A percentile compares a stretch with the other conserved stretches of the same genome.
phyloP scores from a whole-genome alignment of 1,140 invertebrate genomes.

The Lordiphosa clarofinis region DNA sequence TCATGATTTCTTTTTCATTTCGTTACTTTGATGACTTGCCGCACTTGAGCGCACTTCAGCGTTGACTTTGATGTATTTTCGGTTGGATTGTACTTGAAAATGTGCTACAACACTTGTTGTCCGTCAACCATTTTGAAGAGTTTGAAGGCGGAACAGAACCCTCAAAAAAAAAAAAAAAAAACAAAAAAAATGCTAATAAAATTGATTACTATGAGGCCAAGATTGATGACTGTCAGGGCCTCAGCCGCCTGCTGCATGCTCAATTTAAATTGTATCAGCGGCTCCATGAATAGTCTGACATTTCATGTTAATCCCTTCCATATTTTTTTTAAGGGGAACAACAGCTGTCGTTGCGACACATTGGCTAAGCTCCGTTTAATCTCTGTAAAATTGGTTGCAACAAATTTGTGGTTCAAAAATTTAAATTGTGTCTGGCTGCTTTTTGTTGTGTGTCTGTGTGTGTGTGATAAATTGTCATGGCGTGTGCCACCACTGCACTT shows the following conservation, averaged over 20 bases:
- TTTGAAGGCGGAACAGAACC: conserved; percentile 55
- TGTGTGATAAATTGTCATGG: conserved; percentile 51
- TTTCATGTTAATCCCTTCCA: conserved; percentile 31
- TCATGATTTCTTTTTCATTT: conserved; percentile 45
- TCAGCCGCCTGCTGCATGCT: conserved; percentile 22
- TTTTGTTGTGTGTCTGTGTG: conserved; percentile 41
- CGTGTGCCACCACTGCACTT: conserved; percentile 38
- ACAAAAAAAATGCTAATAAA: conserved; percentile 54
- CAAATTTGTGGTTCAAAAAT: conserved; percentile 33
- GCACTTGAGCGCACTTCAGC: conserved; percentile 62
- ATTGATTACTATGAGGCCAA: conserved; percentile 61
- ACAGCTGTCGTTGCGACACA: conserved; percentile 47
- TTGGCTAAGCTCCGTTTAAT: conserved; percentile 50
- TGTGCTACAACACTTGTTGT: conserved; percentile 55
- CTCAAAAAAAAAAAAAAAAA: conserved; percentile 9
- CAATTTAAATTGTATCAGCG: conserved; percentile 31
- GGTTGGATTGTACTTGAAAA: conserved; percentile 62
- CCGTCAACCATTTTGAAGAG: conserved; percentile 29
- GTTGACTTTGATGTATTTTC: conserved; percentile 58
- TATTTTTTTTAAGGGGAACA: conserved; percentile 25
- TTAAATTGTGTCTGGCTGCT: conserved; percentile 46
- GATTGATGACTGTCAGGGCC: conserved; percentile 70
- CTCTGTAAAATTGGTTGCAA: conserved; percentile 58
- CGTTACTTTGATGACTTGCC: conserved; percentile 68
- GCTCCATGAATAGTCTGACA: conserved; percentile 29